Evolutionary conservation across 2,113 vertebrate species (phyloP), one percentile per base, ranked within the genome.

Genomic region (Upupa epops): DNA sequence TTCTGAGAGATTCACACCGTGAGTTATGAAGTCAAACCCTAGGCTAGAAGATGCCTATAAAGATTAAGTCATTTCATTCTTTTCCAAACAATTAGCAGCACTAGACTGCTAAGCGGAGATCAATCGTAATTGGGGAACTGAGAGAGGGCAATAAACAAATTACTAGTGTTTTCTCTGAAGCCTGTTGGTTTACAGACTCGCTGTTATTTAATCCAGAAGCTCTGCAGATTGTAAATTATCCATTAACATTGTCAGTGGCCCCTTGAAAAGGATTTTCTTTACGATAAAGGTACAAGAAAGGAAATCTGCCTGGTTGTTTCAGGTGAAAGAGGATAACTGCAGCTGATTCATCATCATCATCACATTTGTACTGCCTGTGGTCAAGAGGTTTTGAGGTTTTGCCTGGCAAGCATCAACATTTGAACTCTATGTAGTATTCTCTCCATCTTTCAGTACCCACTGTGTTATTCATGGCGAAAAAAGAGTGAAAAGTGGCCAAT

Each of bases 111-210:
- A 94, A 97, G 77, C 11, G 28, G 91, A 96, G 96, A 97, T 98
- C 97, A 97, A 82, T 96, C 69, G 91, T 95, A 97, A 97, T 83
- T 96, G 95, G 94, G 90, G 88, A 96, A 96, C 95, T 93, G 91
- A 93, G 92, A 96, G 93, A 97, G 86, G 90, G 94, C 96, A 98
- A 98, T 98, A 98, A 98, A 98, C 96, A 98, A 98, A 98, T 98
- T 97, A 97, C 92, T 96, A 29, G 91, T 96, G 92, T 96, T 98
- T 97, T 97, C 96, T 95, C 95, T 89, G 58, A 96, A 93, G 91
- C 79, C 88, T 95, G 88, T 96, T 97, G 95, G 88, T 96, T 95
- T 96, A 96, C 94, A 98, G 92, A 97, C 96, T 92, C 86, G 93
- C 92, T 97, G 96, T 95, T 97, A 96, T 96, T 97, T 97, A 97